Evolutionary conservation across 2,888 invertebrate genomes (phyloP), one percentile per base, ranked within the genome.

Genomic region (Folsomia manolachei): DNA sequence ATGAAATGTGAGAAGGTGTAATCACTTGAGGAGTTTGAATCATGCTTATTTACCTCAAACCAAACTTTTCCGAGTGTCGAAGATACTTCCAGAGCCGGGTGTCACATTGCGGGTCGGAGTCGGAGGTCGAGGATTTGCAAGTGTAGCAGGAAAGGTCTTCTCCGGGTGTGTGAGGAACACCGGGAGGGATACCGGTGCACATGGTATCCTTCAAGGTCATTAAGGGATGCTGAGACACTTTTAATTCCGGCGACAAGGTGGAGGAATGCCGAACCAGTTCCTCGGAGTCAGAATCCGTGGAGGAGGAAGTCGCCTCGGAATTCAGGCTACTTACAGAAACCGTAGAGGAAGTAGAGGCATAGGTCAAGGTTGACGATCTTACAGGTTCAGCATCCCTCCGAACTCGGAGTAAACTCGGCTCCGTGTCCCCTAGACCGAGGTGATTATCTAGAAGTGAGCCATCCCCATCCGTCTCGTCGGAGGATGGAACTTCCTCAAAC

Each of bases 31-130:
- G n/a, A n/a, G n/a, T n/a, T n/a, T n/a, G n/a, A n/a, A n/a, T n/a
- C n/a, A n/a, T n/a, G n/a, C n/a, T n/a, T n/a, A n/a, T n/a, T n/a
- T 56, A 74, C 74, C 67, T 74, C 14, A 74, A 18, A 4, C 62
- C 21, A 21, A 71, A 51, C 27, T 70, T 71, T 51, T 74, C 71
- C 23, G 71, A 71, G 25, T 74, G 71, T 7, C 63, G 65, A 21
- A 74, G 25, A 21, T 71, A 71, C 19, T 70, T 69, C 68, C 67
- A 74, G 27, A 74, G 53, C 19, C 56, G 53, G 26, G 27, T 65
- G 39, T 74, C 74, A 24, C 74, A 74, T 26, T 63, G 21, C 0
- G 74, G 71, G 19, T 72, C 68, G 2, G 21, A 52, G 24, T 71
- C 74, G 14, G 27, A 69, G 23, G 70, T 63, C 39, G 25, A 53